These are phyloP conservation scores for Caenorhabditis brenneri DNA, from an alignment of 1,140 invertebrate species.

Conservation along the genomic window DNA sequence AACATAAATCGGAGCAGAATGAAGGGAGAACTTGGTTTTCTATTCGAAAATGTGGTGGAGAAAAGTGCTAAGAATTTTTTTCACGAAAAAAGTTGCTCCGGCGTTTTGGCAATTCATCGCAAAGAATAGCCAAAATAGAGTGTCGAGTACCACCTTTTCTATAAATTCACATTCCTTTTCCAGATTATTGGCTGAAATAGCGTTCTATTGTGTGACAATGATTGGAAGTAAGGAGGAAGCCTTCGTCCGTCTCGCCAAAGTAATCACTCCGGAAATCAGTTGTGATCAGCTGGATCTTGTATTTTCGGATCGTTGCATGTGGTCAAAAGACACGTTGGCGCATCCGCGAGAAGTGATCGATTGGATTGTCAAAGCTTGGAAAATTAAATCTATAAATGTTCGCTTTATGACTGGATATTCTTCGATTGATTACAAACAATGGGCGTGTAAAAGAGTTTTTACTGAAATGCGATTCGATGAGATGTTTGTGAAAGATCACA, in stretches of 20 bases:
- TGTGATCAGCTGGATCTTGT: conserved; percentile 25
- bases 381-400: conserved; percentile 26
- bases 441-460: not conserved
- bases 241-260: not conserved
- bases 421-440: conserved; percentile 6
- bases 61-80: too few species aligned
- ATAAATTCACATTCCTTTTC: too few species aligned
- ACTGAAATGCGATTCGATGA: conserved; percentile 27
- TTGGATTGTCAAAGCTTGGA: conserved; percentile 18
- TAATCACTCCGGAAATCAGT: not conserved
- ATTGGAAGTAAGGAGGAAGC: conserved; percentile 3
- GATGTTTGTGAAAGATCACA: conserved; percentile 17
- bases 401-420: conserved; percentile 32
- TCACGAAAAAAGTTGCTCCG: too few species aligned
- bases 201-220: not conserved
- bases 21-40: too few species aligned
- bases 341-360: conserved; percentile 27
- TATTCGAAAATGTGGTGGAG: too few species aligned
- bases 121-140: too few species aligned
- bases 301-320: conserved; percentile 12
- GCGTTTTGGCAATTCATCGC: too few species aligned
- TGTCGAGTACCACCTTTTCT: too few species aligned
- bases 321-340: conserved; percentile 1
- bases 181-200: conserved; percentile 14
- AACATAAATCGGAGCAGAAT: too few species aligned